Conservation (phyloP, 2,888 invertebrate species). For the Xanthia togata region DNA sequence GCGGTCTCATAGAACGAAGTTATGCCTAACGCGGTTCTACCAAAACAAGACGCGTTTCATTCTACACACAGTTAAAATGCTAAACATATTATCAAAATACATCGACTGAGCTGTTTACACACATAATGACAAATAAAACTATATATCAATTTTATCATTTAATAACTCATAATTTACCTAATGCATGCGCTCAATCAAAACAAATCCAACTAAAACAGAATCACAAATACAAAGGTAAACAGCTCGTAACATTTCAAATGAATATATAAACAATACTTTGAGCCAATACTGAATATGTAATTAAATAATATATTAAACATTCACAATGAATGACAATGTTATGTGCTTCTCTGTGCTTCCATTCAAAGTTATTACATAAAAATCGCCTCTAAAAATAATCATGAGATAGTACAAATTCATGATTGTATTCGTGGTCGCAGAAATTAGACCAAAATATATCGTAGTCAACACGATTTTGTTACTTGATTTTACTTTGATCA, state of each 20-base stretch:
- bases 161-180: conserved; percentile 60
- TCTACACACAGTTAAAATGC: conserved; percentile 60
- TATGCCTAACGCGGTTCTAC: conserved; percentile 33
- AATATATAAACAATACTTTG: conserved; percentile 82
- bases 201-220: conserved; percentile 50
- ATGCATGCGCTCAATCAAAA: conserved; percentile 64
- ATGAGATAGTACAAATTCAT: conserved; percentile 63
- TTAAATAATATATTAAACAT: conserved; percentile 55
- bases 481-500: conserved; percentile 29
- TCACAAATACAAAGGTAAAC: conserved; percentile 61
- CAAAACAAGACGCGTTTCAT: not conserved
- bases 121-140: conserved; percentile 62
- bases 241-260: conserved; percentile 59
- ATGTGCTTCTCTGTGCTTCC: conserved; percentile 56
- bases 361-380: conserved; percentile 65
- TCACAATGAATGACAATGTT: conserved; percentile 51
- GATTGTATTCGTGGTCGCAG: conserved; percentile 49
- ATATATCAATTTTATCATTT: conserved; percentile 56
- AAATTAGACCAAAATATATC: conserved; percentile 60
- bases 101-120: conserved; percentile 64
- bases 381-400: conserved; percentile 69
- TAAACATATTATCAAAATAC: conserved; percentile 53
- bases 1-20: conserved; percentile 6
- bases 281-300: conserved; percentile 85
- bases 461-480: conserved; percentile 49